Evolutionary conservation across 2,113 vertebrate genomes (phyloP).

Genomic region (Semicossyphus pulcher): DNA sequence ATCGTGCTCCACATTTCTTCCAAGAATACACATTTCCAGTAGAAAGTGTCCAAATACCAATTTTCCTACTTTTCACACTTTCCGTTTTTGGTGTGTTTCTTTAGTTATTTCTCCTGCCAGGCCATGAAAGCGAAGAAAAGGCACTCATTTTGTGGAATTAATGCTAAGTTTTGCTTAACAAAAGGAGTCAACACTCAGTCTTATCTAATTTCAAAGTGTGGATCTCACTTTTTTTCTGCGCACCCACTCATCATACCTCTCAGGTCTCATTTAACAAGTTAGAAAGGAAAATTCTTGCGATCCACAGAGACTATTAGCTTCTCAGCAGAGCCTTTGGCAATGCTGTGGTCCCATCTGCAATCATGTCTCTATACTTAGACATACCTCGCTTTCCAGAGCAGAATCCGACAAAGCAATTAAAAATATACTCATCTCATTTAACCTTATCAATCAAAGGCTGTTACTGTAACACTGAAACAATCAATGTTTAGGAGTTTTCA

Average conservation of each 20-base stretch:
- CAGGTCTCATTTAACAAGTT: slow-evolving; percentile 66
- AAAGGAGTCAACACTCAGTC: slow-evolving; percentile 43
- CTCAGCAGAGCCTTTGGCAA: slow-evolving; percentile 52
- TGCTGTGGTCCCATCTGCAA: slow-evolving; percentile 50
- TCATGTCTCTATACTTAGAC: slow-evolving; percentile 55
- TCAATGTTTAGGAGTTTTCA: neutral
- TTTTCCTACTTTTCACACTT: slow-evolving; percentile 45
- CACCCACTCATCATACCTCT: slow-evolving; percentile 62
- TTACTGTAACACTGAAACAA: neutral
- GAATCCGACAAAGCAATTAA: slow-evolving; percentile 54
- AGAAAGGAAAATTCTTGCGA: slow-evolving; percentile 46
- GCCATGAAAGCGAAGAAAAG: slow-evolving; percentile 20
- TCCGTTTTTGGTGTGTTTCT: slow-evolving; percentile 9
- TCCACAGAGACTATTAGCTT: slow-evolving; percentile 58
- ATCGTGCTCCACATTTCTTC: slow-evolving; percentile 18
- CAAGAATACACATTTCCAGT: slow-evolving; percentile 17
- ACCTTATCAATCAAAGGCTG: slow-evolving; percentile 25
- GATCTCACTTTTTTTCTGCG: slow-evolving; percentile 51
- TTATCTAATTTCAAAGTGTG: slow-evolving; percentile 66
- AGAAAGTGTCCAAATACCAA: slow-evolving; percentile 4
- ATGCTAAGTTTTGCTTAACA: slow-evolving; percentile 34
- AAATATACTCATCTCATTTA: slow-evolving; percentile 19
- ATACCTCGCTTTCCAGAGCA: slow-evolving; percentile 19
- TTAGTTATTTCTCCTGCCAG: slow-evolving; percentile 27
- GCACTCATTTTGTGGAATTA: slow-evolving; percentile 11